Percentiles rank a stretch among this genome's conserved stretches.
phyloP scores from a whole-genome alignment of 2,888 invertebrate species.

The Drosophila tripunctata region DNA sequence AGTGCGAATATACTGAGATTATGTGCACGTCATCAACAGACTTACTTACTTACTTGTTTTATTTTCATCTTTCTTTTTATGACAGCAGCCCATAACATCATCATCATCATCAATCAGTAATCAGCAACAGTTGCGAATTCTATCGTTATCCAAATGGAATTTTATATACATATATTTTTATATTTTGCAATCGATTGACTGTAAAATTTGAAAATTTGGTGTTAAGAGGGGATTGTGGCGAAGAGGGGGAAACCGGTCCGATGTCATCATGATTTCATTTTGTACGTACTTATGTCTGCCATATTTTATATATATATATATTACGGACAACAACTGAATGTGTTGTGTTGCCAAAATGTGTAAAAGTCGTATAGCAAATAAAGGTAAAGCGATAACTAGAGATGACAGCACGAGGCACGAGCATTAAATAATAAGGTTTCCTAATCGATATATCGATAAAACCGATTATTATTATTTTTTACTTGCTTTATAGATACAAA shows the following conservation, averaged over 20 bases:
- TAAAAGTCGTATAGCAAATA: constrained; percentile 23
- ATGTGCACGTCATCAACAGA: constrained; percentile 1
- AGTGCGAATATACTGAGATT: background rate
- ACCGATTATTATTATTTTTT: too few species aligned
- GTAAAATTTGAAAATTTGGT: constrained; percentile 30
- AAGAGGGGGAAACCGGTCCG: constrained; percentile 66
- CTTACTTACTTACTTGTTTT: constrained; percentile 1
- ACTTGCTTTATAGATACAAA: too few species aligned
- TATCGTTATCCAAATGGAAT: constrained; percentile 27
- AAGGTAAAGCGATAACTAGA: background rate
- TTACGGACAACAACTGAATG: constrained; percentile 15
- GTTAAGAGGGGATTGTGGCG: too few species aligned
- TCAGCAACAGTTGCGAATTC: constrained; percentile 24
- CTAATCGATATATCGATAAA: too few species aligned
- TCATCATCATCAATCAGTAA: constrained; percentile 39
- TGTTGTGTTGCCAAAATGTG: constrained; percentile 60
- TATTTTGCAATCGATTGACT: constrained; percentile 43
- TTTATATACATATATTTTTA: constrained; percentile 4
- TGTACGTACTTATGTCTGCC: constrained; percentile 38
- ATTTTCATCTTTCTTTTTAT: constrained; percentile 12
- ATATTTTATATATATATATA: constrained; percentile 43
- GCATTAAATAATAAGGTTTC: too few species aligned
- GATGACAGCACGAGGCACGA: background rate
- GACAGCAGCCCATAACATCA: constrained; percentile 34
- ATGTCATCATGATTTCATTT: constrained; percentile 71